Conservation (phyloP, 1,140 invertebrate genomes). For the Pseudobourletiella spinata region DNA sequence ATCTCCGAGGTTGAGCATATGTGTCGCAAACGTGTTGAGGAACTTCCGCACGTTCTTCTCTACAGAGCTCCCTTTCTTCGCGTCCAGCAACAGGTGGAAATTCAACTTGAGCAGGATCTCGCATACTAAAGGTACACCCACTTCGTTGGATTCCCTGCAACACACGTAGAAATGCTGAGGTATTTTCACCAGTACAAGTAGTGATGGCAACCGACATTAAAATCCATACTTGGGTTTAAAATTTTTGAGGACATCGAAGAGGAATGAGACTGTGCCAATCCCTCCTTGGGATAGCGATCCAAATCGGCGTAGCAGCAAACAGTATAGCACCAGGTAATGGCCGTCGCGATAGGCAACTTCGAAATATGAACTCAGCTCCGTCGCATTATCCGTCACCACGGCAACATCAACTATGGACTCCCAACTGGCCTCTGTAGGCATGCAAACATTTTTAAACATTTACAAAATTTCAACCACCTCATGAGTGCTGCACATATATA, state of each 20-base stretch:
- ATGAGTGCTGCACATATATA: neutral
- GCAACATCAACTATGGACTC: slow-evolving; percentile 7
- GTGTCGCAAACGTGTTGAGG: slow-evolving; percentile 45
- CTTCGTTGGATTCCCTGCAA: slow-evolving; percentile 49
- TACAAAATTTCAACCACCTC: neutral
- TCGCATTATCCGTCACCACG: slow-evolving; percentile 8
- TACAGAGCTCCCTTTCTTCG: slow-evolving; percentile 42
- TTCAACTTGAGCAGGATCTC: slow-evolving; percentile 48
- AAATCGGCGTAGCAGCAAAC: slow-evolving; percentile 33
- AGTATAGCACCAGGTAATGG: slow-evolving; percentile 30
- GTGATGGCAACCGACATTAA: neutral
- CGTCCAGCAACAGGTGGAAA: slow-evolving; percentile 33
- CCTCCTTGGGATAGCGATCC: slow-evolving; percentile 35
- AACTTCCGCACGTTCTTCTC: slow-evolving; percentile 44
- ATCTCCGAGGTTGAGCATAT: slow-evolving; percentile 48
- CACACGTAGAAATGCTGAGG: slow-evolving; percentile 3
- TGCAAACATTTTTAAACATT: slow-evolving; percentile 1
- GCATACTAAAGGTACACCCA: slow-evolving; percentile 53
- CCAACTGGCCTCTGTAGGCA: slow-evolving; percentile 23
- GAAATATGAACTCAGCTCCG: slow-evolving; percentile 20
- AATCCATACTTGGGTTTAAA: slow-evolving; percentile 26
- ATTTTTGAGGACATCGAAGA: slow-evolving; percentile 37
- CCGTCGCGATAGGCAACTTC: slow-evolving; percentile 32
- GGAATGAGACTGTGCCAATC: slow-evolving; percentile 38
- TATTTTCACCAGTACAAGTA: neutral